Percentiles rank a stretch among this genome's conserved stretches.
Conservation (phyloP, 1,140 invertebrate genomes). For the Episyrphus balteatus region DNA sequence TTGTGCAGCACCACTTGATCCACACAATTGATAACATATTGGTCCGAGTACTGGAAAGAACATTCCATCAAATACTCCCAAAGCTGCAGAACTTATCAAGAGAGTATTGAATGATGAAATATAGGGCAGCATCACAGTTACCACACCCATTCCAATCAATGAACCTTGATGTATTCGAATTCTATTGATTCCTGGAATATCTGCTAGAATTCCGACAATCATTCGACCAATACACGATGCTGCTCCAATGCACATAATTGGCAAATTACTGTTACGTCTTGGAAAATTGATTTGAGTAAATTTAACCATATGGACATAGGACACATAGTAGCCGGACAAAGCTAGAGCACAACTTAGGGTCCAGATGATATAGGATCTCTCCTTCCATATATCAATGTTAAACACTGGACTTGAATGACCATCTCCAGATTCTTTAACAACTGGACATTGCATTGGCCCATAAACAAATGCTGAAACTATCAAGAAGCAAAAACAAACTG, state of each 20-base stretch:
- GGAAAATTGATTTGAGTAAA: slow-evolving; percentile 60
- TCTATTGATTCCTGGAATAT: slow-evolving; percentile 64
- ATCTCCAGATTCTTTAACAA: slow-evolving; percentile 22
- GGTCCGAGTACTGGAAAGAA: slow-evolving; percentile 86
- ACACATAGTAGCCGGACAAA: slow-evolving; percentile 87
- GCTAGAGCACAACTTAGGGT: slow-evolving; percentile 69
- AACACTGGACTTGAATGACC: slow-evolving; percentile 42
- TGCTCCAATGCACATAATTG: slow-evolving; percentile 75
- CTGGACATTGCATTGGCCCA: slow-evolving; percentile 52
- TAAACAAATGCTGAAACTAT: slow-evolving; percentile 71
- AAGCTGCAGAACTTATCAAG: slow-evolving; percentile 57
- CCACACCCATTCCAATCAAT: slow-evolving; percentile 67
- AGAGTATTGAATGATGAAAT: slow-evolving; percentile 54
- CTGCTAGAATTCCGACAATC: slow-evolving; percentile 75
- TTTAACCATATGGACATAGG: slow-evolving; percentile 80
- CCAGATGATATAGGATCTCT: slow-evolving; percentile 77
- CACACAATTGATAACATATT: slow-evolving; percentile 86
- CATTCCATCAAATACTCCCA: slow-evolving; percentile 87
- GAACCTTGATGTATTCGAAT: slow-evolving; percentile 81
- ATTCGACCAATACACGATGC: slow-evolving; percentile 77
- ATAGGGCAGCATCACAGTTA: slow-evolving; percentile 68
- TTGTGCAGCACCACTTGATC: slow-evolving; percentile 70
- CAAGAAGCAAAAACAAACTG: slow-evolving; percentile 56
- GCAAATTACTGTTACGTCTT: slow-evolving; percentile 54
- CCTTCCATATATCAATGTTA: slow-evolving; percentile 74